Base-by-base conservation (phyloP, 2,113 vertebrate species). In the Merops nubicus region DNA sequence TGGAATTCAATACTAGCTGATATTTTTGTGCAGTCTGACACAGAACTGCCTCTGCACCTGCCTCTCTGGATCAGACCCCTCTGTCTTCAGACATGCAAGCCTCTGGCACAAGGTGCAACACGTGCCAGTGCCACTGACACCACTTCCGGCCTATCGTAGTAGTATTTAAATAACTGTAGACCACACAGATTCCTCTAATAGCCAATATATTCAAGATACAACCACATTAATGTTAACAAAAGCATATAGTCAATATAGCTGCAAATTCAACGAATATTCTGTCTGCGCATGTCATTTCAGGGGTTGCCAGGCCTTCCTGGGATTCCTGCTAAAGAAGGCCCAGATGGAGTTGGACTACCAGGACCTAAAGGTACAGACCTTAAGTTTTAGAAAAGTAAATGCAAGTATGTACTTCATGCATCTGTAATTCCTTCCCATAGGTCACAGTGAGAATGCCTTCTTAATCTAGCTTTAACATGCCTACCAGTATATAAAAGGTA, bases 361-460 rank as follows among this genome's bases (percentile, higher is more conserved):
- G 99, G 99, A 96, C 98, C 99, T 48, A 99, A 99, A 99, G 99
- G 99, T 99, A 96, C 7, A 82, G 80, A 48, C 23, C 11, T 74
- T 28, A 81, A 74, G n/a, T 75, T 75, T 45, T 56, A 75, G 48
- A 82, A 81, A 50, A 87, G 15, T 33, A 95, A 79, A 91, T 21
- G 47, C 20, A 38, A 34, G 21, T 56, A 11, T 63, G 45, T 62
- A 53, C 22, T 73, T 73, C 42, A 70, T 12, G n/a, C 36, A 77
- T 68, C 57, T 54, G 23, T 10, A 76, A 38, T 68, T 93, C 70
- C 36, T 48, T 70, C 21, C 8, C 15, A 38, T 3, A 78, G 16
- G 15, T 83, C 51, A 68, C 8, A 73, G 34, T 72, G 15, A 85
- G 62, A 91, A 45, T 23, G 59, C 8, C 15, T 64, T 26, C 78